Conservation (phyloP, 2,888 invertebrate species). For the Phrixothrix hirtus region DNA sequence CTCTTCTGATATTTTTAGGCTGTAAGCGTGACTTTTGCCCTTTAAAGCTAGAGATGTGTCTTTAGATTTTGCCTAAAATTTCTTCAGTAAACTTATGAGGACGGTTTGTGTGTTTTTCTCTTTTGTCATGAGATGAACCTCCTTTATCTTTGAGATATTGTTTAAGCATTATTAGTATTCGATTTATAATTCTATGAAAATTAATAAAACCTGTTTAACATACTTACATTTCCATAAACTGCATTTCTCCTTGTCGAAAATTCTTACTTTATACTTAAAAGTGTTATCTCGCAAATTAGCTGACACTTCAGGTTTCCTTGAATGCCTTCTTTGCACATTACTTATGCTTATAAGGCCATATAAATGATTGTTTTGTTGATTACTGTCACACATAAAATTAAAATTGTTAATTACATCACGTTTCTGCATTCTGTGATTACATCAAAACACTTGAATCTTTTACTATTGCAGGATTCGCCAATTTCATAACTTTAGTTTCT, state of each 20-base stretch:
- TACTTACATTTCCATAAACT: background rate
- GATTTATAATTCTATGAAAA: constrained; percentile 4
- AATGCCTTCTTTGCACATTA: background rate
- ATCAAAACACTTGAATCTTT: constrained; percentile 8
- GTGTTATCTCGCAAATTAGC: constrained; percentile 8
- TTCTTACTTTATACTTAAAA: constrained; percentile 3
- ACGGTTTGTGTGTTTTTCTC: background rate
- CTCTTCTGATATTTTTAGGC: background rate
- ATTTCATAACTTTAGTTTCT: constrained; percentile 10
- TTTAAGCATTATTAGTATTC: constrained; percentile 2
- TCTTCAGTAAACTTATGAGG: background rate
- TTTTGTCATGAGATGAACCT: background rate
- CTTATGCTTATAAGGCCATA: constrained; percentile 3
- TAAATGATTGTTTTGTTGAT: constrained; percentile 9
- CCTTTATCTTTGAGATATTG: background rate
- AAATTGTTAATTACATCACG: background rate
- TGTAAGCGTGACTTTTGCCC: constrained; percentile 4
- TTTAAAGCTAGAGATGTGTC: constrained; percentile 2
- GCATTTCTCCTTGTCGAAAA: background rate
- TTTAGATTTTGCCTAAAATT: background rate
- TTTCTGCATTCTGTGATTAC: constrained; percentile 3
- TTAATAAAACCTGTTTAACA: constrained; percentile 9
- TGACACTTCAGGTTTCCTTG: constrained; percentile 4
- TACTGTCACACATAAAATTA: constrained; percentile 1
- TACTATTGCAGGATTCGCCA: constrained; percentile 6